Percentiles rank a stretch among this genome's conserved stretches.
These are phyloP conservation scores for Sebastes minor DNA, from an alignment of 2,797 vertebrate genomes.

Conservation along the genomic window DNA sequence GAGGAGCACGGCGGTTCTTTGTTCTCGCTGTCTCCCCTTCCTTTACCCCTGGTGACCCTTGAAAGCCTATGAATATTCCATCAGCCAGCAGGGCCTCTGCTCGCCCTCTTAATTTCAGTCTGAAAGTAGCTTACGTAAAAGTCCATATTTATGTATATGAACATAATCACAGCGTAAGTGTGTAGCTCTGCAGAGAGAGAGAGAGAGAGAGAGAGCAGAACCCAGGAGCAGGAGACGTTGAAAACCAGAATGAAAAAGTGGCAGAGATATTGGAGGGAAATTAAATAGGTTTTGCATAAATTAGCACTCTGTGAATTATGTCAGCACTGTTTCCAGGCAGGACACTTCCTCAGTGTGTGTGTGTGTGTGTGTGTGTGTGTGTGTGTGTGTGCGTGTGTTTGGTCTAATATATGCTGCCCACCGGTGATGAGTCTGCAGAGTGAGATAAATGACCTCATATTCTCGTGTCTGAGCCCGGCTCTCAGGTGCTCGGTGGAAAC, in stretches of 20 bases:
- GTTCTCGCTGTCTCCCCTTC: constrained; percentile 10
- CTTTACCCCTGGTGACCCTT: constrained; percentile 51
- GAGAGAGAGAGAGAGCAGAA: constrained; percentile 37
- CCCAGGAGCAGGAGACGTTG: constrained; percentile 34
- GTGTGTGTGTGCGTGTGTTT: neutral
- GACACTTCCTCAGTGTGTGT: constrained; percentile 11
- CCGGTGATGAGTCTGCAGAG: constrained; percentile 51
- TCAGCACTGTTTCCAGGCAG: constrained; percentile 57
- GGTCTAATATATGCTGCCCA: constrained; percentile 39
- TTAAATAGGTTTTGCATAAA: constrained; percentile 62
- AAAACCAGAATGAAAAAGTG: constrained; percentile 13
- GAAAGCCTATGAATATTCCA: constrained; percentile 79
- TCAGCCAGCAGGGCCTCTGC: constrained; percentile 48
- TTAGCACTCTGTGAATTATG: constrained; percentile 51
- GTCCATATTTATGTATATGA: constrained; percentile 38
- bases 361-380: neutral
- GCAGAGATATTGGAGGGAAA: constrained; percentile 25
- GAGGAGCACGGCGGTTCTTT: constrained; percentile 1
- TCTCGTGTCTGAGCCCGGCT: neutral
- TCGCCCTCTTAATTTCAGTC: constrained; percentile 53
- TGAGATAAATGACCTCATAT: constrained; percentile 65
- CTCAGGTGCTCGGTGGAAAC: constrained; percentile 39
- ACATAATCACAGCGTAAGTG: constrained; percentile 13
- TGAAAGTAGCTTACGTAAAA: constrained; percentile 73
- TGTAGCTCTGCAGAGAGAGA: neutral